These are phyloP conservation scores for Heterodera filipjevi DNA, from an alignment of 2,888 invertebrate genomes.

Conservation along the genomic window DNA sequence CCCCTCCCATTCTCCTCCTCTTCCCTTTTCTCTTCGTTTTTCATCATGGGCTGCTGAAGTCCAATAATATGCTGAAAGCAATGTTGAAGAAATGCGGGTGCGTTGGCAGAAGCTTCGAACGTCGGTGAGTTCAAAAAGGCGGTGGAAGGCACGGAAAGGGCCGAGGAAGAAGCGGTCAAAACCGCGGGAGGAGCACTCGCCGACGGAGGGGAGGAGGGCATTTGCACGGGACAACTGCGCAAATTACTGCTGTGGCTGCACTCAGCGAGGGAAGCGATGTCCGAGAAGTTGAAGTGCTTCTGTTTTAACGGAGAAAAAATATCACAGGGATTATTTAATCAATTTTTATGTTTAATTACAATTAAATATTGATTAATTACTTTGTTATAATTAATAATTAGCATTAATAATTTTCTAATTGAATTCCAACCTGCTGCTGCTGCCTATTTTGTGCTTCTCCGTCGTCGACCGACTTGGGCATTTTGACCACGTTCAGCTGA, in stretches of 20 bases:
- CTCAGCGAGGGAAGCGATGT: slow-evolving; percentile 24
- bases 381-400: no score
- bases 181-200: background rate
- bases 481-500: background rate
- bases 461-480: background rate
- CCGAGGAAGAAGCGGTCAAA: background rate
- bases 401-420: no score
- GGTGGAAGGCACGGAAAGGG: background rate
- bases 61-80: background rate
- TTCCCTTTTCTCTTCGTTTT: slow-evolving; percentile 4
- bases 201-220: background rate
- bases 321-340: no score
- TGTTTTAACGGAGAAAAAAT: background rate
- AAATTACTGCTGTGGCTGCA: background rate
- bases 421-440: background rate
- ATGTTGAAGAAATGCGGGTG: background rate
- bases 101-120: background rate
- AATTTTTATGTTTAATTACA: no score
- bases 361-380: no score
- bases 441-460: background rate
- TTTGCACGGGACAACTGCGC: background rate
- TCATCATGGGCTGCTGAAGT: background rate
- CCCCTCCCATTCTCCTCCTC: slow-evolving; percentile 12
- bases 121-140: background rate
- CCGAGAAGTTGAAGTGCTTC: slow-evolving; percentile 27